A percentile compares a stretch with the other conserved stretches of the same genome.
phyloP scores from a whole-genome alignment of 2,113 vertebrate species.

The Atrichornis clamosus region DNA sequence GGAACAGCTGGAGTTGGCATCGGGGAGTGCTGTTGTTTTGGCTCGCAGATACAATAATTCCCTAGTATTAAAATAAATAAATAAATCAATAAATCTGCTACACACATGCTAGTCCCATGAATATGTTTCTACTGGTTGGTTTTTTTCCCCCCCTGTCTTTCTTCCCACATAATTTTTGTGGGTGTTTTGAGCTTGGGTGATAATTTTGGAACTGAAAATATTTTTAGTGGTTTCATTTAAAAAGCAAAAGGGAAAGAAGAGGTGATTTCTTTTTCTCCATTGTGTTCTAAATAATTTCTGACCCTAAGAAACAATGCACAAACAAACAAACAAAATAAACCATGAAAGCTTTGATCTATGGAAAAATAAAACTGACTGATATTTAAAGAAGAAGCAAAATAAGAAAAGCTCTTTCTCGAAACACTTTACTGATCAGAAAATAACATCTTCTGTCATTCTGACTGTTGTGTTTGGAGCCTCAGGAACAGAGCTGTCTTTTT shows the following conservation, averaged over 20 bases:
- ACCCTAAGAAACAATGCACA: constrained; percentile 19
- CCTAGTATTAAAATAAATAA: background rate
- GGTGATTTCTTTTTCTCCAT: background rate
- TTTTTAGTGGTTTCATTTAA: background rate
- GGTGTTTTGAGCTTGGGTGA: background rate
- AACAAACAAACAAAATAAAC: background rate
- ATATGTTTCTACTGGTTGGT: background rate
- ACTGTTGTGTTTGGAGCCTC: background rate
- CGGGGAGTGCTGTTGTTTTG: constrained; percentile 54
- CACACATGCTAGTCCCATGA: background rate
- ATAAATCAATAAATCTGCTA: background rate
- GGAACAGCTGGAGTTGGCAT: constrained; percentile 64
- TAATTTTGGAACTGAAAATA: background rate
- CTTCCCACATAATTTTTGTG: background rate
- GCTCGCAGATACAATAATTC: constrained; percentile 54
- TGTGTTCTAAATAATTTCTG: constrained; percentile 10
- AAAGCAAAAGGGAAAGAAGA: background rate
- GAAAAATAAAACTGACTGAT: constrained; percentile 1
- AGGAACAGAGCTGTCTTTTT: background rate
- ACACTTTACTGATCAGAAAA: constrained; percentile 19
- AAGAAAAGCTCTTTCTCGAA: constrained; percentile 2
- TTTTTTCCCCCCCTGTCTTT: background rate
- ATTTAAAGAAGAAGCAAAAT: constrained; percentile 13
- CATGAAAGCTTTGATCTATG: constrained; percentile 9
- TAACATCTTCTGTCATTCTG: background rate